Conservation (phyloP, 2,113 vertebrate genomes). For the Suncus etruscus region DNA sequence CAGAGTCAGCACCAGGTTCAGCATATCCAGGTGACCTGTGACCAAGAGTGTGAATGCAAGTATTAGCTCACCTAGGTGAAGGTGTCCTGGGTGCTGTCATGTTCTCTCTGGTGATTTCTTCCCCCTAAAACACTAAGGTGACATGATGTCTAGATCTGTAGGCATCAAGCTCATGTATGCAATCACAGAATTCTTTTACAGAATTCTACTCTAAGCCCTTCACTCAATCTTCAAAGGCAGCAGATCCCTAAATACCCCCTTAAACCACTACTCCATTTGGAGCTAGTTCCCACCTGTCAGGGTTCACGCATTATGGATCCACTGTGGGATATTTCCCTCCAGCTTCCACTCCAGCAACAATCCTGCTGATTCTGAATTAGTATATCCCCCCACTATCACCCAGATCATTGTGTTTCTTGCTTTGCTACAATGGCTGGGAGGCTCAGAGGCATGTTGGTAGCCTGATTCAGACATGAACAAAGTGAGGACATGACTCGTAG, state of each 20-base stretch:
- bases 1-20: too few relatives aligned
- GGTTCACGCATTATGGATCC: neutral
- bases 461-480: neutral
- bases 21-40: too few relatives aligned
- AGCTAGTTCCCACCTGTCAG: neutral
- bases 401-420: fast-evolving
- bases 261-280: too few relatives aligned
- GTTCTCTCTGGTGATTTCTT: too few relatives aligned
- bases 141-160: too few relatives aligned
- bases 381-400: neutral
- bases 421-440: neutral
- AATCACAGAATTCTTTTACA: too few relatives aligned
- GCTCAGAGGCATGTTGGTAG: neutral
- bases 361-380: neutral
- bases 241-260: fast-evolving
- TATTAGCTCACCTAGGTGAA: too few relatives aligned
- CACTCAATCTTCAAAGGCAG: too few relatives aligned
- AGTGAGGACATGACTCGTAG: neutral
- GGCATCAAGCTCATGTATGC: too few relatives aligned
- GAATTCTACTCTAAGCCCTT: neutral
- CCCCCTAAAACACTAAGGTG: too few relatives aligned
- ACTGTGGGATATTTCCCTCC: neutral
- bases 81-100: too few relatives aligned
- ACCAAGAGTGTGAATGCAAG: too few relatives aligned
- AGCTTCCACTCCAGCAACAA: neutral